phyloP scores from a whole-genome alignment of 2,113 vertebrate species.

The Arizona elegans region DNA sequence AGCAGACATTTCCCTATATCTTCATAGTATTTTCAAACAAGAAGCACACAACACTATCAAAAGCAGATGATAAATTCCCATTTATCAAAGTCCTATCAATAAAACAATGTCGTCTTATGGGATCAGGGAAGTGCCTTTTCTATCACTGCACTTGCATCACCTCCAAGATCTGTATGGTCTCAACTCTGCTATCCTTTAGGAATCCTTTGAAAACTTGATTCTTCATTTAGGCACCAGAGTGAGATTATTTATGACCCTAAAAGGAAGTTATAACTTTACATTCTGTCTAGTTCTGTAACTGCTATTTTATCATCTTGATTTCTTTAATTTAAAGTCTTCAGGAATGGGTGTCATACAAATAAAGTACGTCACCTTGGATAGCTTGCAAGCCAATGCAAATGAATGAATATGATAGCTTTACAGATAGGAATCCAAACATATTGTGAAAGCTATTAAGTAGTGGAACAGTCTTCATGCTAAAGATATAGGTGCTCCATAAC shows the following conservation, averaged over 20 bases:
- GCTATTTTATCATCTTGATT: background rate
- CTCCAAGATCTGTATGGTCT: background rate
- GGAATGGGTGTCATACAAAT: background rate
- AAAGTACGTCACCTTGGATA: background rate
- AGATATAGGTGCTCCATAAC: background rate
- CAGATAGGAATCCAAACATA: background rate
- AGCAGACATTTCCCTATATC: background rate
- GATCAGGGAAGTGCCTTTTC: background rate
- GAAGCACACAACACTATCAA: background rate
- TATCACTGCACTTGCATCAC: background rate
- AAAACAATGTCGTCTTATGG: background rate
- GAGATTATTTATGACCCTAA: background rate
- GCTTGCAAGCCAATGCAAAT: background rate
- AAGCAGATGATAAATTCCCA: background rate
- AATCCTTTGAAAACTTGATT: background rate
- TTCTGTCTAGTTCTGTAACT: background rate
- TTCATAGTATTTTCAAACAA: background rate
- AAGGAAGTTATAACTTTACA: background rate
- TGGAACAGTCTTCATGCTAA: background rate
- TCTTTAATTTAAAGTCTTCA: background rate
- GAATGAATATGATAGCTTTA: background rate
- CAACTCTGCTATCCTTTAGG: background rate
- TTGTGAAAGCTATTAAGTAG: background rate
- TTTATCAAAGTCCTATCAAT: background rate
- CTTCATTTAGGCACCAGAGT: background rate